These are phyloP conservation scores for Diadema setosum DNA, from an alignment of 35 echinoderm and acorn worm genomes.

Conservation along the genomic window DNA sequence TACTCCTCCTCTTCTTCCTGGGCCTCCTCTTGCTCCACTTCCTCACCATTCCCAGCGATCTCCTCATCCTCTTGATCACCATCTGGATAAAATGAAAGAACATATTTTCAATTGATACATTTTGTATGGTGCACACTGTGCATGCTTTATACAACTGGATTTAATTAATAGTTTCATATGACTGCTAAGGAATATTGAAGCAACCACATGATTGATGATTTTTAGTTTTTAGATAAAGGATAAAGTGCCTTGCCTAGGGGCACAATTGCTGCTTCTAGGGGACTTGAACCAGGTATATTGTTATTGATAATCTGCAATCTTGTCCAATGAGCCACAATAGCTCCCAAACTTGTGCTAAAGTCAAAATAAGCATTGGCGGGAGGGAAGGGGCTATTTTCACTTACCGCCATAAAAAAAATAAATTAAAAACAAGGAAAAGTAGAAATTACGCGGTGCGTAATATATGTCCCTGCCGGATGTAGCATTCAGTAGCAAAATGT, in stretches of 20 bases:
- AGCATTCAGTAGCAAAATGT: no score
- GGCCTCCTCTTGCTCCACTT: slow-evolving; percentile 44
- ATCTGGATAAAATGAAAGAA: neutral
- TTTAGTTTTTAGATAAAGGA: no score
- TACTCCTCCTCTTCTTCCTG: slow-evolving; percentile 38
- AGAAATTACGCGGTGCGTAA: no score
- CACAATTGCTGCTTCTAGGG: neutral
- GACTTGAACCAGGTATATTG: neutral
- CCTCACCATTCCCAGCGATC: slow-evolving; percentile 28
- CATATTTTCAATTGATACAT: neutral
- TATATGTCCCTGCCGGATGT: no score
- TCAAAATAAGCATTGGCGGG: no score
- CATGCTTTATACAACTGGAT: neutral
- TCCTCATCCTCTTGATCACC: slow-evolving; percentile 39
- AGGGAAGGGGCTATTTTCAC: no score
- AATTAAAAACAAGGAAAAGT: no score
- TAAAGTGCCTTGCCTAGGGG: no score
- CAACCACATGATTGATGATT: no score
- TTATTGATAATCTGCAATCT: neutral
- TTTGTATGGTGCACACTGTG: neutral
- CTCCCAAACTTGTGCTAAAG: no score
- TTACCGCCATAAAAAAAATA: no score
- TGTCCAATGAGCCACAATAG: neutral
- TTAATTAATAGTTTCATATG: neutral
- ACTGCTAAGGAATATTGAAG: neutral